phyloP scores from a whole-genome alignment of 2,113 vertebrate genomes.

The Microtus oregoni region DNA sequence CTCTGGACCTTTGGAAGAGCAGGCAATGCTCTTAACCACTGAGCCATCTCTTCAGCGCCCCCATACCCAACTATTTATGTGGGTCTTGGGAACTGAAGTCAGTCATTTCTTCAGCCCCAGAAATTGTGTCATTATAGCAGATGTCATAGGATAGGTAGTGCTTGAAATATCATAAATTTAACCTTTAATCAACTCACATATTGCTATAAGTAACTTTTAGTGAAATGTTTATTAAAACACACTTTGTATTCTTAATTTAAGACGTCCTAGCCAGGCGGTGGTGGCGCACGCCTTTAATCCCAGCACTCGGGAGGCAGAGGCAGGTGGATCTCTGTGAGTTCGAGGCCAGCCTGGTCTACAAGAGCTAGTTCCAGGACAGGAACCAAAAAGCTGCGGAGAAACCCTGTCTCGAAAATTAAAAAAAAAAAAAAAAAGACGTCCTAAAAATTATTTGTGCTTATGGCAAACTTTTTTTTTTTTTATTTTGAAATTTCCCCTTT shows the following conservation, averaged over 20 bases:
- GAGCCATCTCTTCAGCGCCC: too few relatives aligned
- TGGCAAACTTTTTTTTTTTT: background rate
- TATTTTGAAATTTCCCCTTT: background rate
- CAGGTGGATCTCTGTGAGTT: too few relatives aligned
- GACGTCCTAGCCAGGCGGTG: too few relatives aligned
- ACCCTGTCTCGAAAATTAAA: too few relatives aligned
- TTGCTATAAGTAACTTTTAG: background rate
- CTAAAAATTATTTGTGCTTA: background rate
- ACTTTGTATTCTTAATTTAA: background rate
- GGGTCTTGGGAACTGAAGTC: background rate
- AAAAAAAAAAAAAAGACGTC: too few relatives aligned
- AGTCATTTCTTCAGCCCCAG: background rate
- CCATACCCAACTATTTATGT: background rate
- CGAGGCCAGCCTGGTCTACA: too few relatives aligned
- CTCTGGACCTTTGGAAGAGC: too few relatives aligned
- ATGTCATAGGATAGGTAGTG: background rate
- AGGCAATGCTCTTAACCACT: too few relatives aligned
- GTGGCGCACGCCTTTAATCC: too few relatives aligned
- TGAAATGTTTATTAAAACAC: constrained; percentile 20
- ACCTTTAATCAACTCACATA: background rate
- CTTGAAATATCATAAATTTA: background rate
- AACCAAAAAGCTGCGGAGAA: too few relatives aligned
- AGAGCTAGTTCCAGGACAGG: too few relatives aligned
- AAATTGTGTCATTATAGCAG: background rate
- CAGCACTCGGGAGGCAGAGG: too few relatives aligned